Conservation (phyloP, 2,113 vertebrate species). For the Calyptomena viridis region DNA sequence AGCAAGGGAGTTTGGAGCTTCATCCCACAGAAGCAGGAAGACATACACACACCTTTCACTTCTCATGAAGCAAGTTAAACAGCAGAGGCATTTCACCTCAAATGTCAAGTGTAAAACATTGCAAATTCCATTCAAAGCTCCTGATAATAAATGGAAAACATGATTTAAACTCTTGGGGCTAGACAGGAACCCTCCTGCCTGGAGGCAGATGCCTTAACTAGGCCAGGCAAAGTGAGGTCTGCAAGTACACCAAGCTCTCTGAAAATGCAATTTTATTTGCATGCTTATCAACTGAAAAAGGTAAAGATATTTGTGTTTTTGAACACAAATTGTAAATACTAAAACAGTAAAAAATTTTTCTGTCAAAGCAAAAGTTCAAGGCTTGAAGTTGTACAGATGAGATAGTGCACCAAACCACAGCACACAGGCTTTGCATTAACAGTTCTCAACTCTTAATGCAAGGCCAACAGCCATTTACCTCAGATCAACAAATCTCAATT, state of each 20-base stretch:
- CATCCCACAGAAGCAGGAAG: not conserved
- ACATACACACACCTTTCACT: not conserved
- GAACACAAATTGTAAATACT: not conserved
- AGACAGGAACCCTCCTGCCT: not conserved
- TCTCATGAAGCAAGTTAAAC: not conserved
- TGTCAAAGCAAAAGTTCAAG: not conserved
- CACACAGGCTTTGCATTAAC: not conserved
- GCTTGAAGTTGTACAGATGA: not conserved
- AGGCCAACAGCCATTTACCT: not conserved
- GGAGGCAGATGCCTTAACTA: not conserved
- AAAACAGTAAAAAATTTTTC: not conserved
- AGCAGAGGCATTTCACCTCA: not conserved
- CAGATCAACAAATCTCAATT: not conserved
- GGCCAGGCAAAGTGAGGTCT: not conserved
- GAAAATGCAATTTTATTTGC: not conserved
- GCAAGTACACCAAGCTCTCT: not conserved
- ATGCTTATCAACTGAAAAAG: not conserved
- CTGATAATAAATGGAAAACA: not conserved
- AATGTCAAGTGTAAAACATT: not conserved
- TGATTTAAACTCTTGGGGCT: not conserved
- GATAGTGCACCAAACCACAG: not conserved
- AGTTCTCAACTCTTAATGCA: not conserved
- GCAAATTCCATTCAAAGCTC: not conserved
- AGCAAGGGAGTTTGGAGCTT: not conserved
- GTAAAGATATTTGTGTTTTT: not conserved